Percentiles rank a stretch among this genome's conserved stretches.
Evolutionary conservation across 2,888 invertebrate genomes (phyloP).

Genomic region (Merodon equestris): DNA sequence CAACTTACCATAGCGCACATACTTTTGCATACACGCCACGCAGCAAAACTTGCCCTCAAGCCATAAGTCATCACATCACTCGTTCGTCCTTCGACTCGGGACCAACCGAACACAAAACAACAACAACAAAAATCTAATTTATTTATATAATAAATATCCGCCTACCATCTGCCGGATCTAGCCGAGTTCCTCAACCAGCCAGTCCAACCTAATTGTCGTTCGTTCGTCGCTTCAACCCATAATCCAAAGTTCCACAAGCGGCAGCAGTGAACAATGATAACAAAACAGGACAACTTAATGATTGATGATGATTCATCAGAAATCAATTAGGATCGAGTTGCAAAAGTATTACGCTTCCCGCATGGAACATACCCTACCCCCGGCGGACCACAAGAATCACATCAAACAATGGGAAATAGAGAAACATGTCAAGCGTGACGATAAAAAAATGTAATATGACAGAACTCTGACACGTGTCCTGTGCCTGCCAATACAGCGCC

Average conservation of each 20-base stretch:
- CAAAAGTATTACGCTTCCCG: conserved; percentile 16
- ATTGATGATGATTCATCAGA: conserved; percentile 65
- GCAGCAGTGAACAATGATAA: conserved; percentile 30
- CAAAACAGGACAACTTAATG: conserved; percentile 50
- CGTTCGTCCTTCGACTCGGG: not conserved
- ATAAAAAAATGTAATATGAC: conserved; percentile 44
- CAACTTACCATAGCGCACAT: no score
- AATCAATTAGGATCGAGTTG: conserved; percentile 54
- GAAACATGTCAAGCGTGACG: no score
- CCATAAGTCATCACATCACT: conserved; percentile 2
- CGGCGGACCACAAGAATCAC: no score
- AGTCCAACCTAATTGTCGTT: not conserved
- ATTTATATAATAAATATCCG: not conserved
- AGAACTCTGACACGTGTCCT: conserved; percentile 31
- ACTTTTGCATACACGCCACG: not conserved
- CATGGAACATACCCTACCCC: no score
- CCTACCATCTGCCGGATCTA: not conserved
- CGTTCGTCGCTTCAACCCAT: not conserved
- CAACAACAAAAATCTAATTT: not conserved
- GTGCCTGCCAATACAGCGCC: not conserved
- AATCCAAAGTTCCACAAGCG: not conserved
- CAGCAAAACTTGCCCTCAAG: not conserved
- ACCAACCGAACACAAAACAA: not conserved
- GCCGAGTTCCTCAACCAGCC: not conserved
- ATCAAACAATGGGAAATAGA: no score